A percentile compares a stretch with the other conserved stretches of the same genome.
phyloP scores from a whole-genome alignment of 2,113 vertebrate genomes.

The Nothobranchius furzeri region DNA sequence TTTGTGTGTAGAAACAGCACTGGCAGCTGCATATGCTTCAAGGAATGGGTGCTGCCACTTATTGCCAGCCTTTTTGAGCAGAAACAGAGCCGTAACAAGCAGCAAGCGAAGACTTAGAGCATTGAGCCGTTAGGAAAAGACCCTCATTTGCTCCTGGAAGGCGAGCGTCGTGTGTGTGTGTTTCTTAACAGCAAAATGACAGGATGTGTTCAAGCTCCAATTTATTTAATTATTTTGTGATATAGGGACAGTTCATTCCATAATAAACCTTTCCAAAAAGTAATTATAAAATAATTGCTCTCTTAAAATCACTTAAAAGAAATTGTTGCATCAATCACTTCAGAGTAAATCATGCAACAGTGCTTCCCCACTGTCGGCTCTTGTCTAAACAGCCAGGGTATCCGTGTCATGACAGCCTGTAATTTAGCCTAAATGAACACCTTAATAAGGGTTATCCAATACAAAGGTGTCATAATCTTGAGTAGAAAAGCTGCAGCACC shows the following conservation, averaged over 20 bases:
- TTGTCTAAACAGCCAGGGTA: slow-evolving; percentile 64
- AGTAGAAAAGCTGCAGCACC: slow-evolving; percentile 51
- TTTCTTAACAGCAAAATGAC: slow-evolving; percentile 19
- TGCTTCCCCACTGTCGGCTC: slow-evolving; percentile 52
- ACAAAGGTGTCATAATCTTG: slow-evolving; percentile 64
- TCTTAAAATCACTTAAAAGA: slow-evolving; percentile 45
- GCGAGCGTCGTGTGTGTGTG: slow-evolving; percentile 27
- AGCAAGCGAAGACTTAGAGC: slow-evolving; percentile 23
- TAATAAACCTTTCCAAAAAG: slow-evolving; percentile 37
- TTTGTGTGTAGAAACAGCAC: slow-evolving; percentile 27
- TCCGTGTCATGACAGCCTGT: slow-evolving; percentile 57
- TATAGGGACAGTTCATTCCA: slow-evolving; percentile 37
- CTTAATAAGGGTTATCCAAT: slow-evolving; percentile 68
- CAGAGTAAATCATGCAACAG: slow-evolving; percentile 49
- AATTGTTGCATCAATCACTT: slow-evolving; percentile 59
- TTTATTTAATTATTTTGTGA: slow-evolving; percentile 38
- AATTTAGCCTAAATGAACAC: slow-evolving; percentile 66
- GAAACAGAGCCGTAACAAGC: slow-evolving; percentile 60
- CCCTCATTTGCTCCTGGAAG: slow-evolving; percentile 48
- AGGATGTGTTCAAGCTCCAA: slow-evolving; percentile 26
- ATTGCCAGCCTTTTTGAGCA: slow-evolving; percentile 42
- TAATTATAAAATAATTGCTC: slow-evolving; percentile 61
- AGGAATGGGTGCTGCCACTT: slow-evolving; percentile 46
- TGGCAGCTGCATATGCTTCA: slow-evolving; percentile 54
- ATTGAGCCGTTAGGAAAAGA: slow-evolving; percentile 23